Evolutionary conservation across 2,113 vertebrate genomes (phyloP), one percentile per base, ranked within the genome.

Genomic region (Hiodon alosoides): DNA sequence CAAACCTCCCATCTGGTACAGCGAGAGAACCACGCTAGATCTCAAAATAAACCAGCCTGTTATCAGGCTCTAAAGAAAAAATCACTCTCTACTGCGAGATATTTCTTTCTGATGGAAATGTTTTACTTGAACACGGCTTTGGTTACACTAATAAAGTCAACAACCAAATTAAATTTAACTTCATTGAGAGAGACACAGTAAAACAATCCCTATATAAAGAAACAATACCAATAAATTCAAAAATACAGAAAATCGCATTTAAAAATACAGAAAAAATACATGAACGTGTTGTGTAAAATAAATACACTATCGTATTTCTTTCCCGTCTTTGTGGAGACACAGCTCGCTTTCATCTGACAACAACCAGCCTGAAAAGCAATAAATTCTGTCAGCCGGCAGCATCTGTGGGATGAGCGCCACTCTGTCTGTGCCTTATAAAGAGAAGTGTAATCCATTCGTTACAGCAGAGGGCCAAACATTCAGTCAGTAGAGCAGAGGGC

Each of bases 301-400:
- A 51, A 70, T 55, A 55, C 13, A 11, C 53, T 31, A 70, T 54
- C 16, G 4, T 55, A 14, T 31, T 50, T 31, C 8, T 69, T 69
- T 69, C 53, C 51, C 51, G 17, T 50, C 46, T 60, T 72, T 9
- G 31, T 31, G 31, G 31, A 31, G 31, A 31, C 31, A 31, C n/a
- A 5, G 16, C 57, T 72, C 70, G 11, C 55, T 72, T 59, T 60
- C 58, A 50, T 72, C 55, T 8, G 55, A 14, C 11, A 55, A 47
- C 31, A 7, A 2, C 57, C 9, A n/a, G 55, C 57, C 58, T n/a
- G 70, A 71, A 71, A 58, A 4, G 46, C 10, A 55, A 55, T 72
- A 72, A 72, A 60, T 72, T 60, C 70, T 61, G 70, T 72, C 70
- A 72, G 46, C 55, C 3, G 57, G 46, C n/a, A 58, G 47, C 61